A percentile compares a stretch with the other conserved stretches of the same genome.
phyloP scores from a whole-genome alignment of 2,113 vertebrate species.

The Apeltes quadracus region DNA sequence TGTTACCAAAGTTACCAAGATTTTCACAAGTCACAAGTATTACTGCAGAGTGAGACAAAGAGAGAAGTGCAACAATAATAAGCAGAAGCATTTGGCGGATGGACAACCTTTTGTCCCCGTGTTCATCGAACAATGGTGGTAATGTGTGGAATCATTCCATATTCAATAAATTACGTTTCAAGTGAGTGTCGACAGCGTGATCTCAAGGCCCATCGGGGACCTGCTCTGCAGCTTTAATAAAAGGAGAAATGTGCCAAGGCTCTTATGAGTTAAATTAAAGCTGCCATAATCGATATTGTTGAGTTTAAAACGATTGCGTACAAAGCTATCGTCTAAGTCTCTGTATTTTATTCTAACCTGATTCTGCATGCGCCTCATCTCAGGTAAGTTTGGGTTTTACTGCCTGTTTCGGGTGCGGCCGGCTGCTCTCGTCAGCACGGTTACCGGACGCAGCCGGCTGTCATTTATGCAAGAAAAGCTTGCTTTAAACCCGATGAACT shows the following conservation, averaged over 20 bases:
- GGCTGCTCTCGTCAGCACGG: neutral
- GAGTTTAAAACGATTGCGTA: neutral
- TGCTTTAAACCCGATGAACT: neutral
- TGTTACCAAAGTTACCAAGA: slow-evolving; percentile 61
- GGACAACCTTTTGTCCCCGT: neutral
- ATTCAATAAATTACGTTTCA: neutral
- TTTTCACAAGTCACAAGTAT: slow-evolving; percentile 69
- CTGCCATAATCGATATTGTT: neutral
- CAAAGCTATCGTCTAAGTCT: neutral
- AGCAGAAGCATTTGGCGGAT: neutral
- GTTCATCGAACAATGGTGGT: neutral
- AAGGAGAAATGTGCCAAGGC: too few relatives aligned
- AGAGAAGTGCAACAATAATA: slow-evolving; percentile 11
- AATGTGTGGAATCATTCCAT: neutral
- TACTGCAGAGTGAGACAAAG: slow-evolving; percentile 42
- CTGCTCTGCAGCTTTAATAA: neutral
- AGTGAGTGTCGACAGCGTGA: neutral
- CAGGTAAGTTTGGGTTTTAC: neutral
- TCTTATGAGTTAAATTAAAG: neutral
- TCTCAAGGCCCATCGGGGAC: neutral
- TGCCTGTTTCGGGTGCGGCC: neutral
- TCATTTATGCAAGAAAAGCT: neutral
- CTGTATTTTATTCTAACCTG: too few relatives aligned
- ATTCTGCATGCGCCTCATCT: neutral
- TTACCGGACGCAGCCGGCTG: neutral